Evolutionary conservation across 1,140 invertebrate species (phyloP).

Genomic region (Leguminivora glycinivorella): DNA sequence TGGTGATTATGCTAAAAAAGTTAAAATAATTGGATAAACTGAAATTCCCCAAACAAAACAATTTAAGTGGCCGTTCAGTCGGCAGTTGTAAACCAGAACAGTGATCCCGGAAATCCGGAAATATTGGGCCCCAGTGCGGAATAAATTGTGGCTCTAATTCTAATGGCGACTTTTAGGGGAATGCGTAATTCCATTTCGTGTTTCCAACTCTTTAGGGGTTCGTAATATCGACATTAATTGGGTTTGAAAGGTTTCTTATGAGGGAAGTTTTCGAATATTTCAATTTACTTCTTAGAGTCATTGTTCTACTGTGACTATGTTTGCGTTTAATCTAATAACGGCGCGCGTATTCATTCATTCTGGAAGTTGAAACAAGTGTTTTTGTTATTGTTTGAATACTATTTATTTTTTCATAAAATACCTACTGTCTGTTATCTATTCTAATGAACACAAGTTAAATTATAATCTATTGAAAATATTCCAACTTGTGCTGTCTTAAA

Average conservation of each 20-base stretch:
- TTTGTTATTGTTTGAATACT: no score
- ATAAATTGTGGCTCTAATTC: conserved; percentile 70
- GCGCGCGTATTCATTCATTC: not conserved
- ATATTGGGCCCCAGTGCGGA: conserved; percentile 51
- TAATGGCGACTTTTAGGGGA: conserved; percentile 70
- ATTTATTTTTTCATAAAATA: no score
- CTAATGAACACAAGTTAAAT: no score
- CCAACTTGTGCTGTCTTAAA: no score
- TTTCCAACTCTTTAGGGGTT: conserved; percentile 73
- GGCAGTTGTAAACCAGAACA: conserved; percentile 30
- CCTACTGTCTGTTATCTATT: no score
- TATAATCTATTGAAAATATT: no score
- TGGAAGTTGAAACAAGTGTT: no score
- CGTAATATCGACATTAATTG: conserved; percentile 68
- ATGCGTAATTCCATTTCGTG: conserved; percentile 73
- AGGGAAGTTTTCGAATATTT: conserved; percentile 51
- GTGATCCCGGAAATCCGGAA: conserved; percentile 43
- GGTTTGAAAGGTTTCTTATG: conserved; percentile 69
- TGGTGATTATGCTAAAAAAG: not conserved
- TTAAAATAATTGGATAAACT: conserved; percentile 25
- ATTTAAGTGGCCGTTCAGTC: conserved; percentile 22
- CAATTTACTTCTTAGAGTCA: conserved; percentile 39
- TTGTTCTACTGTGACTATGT: conserved; percentile 18
- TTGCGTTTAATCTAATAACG: not conserved
- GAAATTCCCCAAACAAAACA: conserved; percentile 8